A percentile compares a stretch with the other conserved stretches of the same genome.
These are phyloP conservation scores for Cryptoleucopteryx plumbea DNA, from an alignment of 2,113 vertebrate genomes.

Conservation along the genomic window DNA sequence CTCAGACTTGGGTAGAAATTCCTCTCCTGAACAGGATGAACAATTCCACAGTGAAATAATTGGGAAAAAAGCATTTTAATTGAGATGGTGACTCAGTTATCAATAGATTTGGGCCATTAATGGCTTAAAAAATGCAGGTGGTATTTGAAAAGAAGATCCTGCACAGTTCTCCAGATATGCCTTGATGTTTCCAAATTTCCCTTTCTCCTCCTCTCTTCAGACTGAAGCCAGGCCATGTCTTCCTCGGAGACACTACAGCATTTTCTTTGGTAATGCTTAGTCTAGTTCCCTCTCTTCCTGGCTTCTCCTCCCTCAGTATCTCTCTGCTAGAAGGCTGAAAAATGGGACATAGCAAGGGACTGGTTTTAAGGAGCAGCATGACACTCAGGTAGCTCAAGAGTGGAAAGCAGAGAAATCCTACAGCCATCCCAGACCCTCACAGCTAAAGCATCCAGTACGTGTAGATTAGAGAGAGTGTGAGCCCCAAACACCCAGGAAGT, in stretches of 20 bases:
- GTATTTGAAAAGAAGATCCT: not conserved
- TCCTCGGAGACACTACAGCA: not conserved
- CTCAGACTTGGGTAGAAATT: not conserved
- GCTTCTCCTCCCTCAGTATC: not conserved
- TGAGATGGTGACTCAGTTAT: not conserved
- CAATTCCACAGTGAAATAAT: not conserved
- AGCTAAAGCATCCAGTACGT: not conserved
- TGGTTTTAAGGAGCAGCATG: not conserved
- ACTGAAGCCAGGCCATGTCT: not conserved
- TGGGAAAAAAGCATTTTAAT: not conserved
- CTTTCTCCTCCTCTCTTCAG: not conserved
- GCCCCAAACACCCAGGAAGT: rapidly evolving
- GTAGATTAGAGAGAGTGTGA: not conserved
- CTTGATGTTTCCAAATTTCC: not conserved
- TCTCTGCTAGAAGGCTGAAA: not conserved
- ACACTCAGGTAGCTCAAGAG: not conserved
- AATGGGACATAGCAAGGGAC: not conserved
- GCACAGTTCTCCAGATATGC: not conserved
- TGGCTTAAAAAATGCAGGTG: not conserved
- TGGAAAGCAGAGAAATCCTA: not conserved
- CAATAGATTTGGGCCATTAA: not conserved
- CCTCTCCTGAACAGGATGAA: not conserved
- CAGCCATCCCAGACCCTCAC: not conserved
- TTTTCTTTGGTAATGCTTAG: not conserved
- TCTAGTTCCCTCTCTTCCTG: not conserved